Evolutionary conservation across 2,888 invertebrate species (phyloP).

Genomic region (Trichopria drosophilae): DNA sequence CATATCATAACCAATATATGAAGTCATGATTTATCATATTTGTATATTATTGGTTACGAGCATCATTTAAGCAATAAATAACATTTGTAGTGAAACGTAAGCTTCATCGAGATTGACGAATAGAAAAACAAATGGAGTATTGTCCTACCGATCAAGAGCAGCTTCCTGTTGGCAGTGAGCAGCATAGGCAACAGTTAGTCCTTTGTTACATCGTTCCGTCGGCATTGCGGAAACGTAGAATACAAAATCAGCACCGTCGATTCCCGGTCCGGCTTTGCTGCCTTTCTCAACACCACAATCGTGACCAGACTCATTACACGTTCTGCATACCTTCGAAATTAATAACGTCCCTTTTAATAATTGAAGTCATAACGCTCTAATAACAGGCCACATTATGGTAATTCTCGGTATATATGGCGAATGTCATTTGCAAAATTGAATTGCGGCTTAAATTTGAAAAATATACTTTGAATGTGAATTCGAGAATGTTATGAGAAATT

Average conservation of each 20-base stretch:
- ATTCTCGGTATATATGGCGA: slow-evolving; percentile 34
- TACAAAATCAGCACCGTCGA: slow-evolving; percentile 87
- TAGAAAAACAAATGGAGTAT: too few relatives aligned
- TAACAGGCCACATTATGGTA: too few relatives aligned
- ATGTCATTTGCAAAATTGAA: slow-evolving; percentile 39
- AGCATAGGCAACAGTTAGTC: slow-evolving; percentile 93
- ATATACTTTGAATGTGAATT: too few relatives aligned
- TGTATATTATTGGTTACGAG: too few relatives aligned
- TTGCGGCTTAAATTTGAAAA: slow-evolving; percentile 34
- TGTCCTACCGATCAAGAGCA: slow-evolving; percentile 76
- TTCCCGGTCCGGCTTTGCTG: slow-evolving; percentile 68
- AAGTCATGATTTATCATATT: too few relatives aligned
- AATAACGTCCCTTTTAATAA: too few relatives aligned
- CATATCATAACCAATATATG: too few relatives aligned
- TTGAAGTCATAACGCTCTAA: too few relatives aligned
- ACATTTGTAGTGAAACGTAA: too few relatives aligned
- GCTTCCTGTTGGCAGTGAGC: slow-evolving; percentile 98
- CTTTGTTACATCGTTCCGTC: slow-evolving; percentile 88
- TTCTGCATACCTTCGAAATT: slow-evolving; percentile 73
- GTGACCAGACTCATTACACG: slow-evolving; percentile 84
- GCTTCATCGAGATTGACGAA: too few relatives aligned
- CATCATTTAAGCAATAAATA: too few relatives aligned
- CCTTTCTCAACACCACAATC: slow-evolving; percentile 68
- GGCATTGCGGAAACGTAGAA: slow-evolving; percentile 95
- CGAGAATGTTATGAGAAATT: too few relatives aligned